phyloP scores from a whole-genome alignment of 2,888 invertebrate species.

The Tromatobia lineatoria region DNA sequence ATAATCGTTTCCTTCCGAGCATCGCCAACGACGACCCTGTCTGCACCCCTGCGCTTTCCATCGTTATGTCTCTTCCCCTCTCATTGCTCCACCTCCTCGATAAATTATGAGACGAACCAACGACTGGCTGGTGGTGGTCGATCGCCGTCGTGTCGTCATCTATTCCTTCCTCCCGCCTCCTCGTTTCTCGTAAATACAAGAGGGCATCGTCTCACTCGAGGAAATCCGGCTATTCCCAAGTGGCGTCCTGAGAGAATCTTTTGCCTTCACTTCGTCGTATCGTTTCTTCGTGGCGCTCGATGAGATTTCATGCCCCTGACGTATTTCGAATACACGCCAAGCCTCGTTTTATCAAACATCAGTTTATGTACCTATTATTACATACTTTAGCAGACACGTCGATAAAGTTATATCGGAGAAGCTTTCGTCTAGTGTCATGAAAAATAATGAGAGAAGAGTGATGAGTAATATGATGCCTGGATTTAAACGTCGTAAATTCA shows the following conservation, averaged over 20 bases:
- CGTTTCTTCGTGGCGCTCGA: constrained; percentile 41
- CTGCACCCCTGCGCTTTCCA: constrained; percentile 15
- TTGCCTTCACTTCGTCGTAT: constrained; percentile 19
- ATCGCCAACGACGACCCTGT: constrained; percentile 37
- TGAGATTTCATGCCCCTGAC: constrained; percentile 36
- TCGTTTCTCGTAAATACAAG: constrained; percentile 46
- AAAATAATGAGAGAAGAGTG: constrained; percentile 43
- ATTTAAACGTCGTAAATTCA: too few species aligned
- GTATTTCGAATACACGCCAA: constrained; percentile 48
- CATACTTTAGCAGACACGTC: neutral
- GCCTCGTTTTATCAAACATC: constrained; percentile 30
- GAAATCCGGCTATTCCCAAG: constrained; percentile 62
- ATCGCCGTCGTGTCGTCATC: constrained; percentile 43
- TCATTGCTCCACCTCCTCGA: constrained; percentile 42
- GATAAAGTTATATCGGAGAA: constrained; percentile 41
- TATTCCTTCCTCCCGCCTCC: constrained; percentile 9
- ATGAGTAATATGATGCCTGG: neutral
- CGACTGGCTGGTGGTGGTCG: constrained; percentile 51
- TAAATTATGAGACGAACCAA: constrained; percentile 63
- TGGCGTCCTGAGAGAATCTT: constrained; percentile 35
- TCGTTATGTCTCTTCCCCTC: constrained; percentile 32
- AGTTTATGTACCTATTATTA: constrained; percentile 3
- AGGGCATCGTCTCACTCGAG: constrained; percentile 40
- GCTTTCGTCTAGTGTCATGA: constrained; percentile 1
- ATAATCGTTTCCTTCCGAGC: constrained; percentile 66